Percentiles rank a stretch among this genome's conserved stretches.
These are phyloP conservation scores for Trachymyrmex septentrionalis DNA, from an alignment of 1,140 invertebrate genomes.

Conservation along the genomic window DNA sequence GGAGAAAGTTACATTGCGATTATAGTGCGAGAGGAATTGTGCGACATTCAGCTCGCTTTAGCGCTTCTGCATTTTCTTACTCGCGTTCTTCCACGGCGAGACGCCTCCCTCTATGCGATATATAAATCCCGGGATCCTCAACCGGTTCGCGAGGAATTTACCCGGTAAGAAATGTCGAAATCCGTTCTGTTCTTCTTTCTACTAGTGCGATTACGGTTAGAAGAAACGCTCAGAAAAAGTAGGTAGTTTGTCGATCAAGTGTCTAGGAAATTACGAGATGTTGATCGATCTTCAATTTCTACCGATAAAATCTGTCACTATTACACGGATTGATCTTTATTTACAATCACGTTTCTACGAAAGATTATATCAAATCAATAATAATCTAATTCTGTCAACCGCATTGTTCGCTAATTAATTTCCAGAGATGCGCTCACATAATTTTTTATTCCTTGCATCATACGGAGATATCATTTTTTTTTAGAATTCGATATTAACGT, in stretches of 20 bases:
- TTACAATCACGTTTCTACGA: neutral
- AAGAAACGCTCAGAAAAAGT: constrained; percentile 62
- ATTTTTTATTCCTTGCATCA: neutral
- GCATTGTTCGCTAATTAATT: neutral
- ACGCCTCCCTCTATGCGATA: constrained; percentile 76
- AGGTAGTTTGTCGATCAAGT: constrained; percentile 57
- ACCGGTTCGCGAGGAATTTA: constrained; percentile 76
- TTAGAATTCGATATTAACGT: neutral
- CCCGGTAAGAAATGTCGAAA: constrained; percentile 77
- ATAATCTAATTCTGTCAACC: neutral
- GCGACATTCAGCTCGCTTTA: constrained; percentile 43
- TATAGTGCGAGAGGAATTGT: constrained; percentile 24
- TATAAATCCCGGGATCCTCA: constrained; percentile 82
- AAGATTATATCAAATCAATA: neutral
- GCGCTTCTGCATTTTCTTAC: constrained; percentile 58
- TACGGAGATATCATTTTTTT: neutral
- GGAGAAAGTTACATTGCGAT: constrained; percentile 19
- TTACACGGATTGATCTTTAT: neutral
- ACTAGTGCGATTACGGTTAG: constrained; percentile 36
- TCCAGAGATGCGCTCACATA: neutral
- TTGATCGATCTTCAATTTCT: constrained; percentile 38
- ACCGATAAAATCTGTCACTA: neutral
- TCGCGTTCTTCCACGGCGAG: constrained; percentile 52
- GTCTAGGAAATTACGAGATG: constrained; percentile 48
- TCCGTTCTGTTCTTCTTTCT: constrained; percentile 71